Conservation (phyloP, 2,113 vertebrate genomes). For the Lophochroa leadbeateri region DNA sequence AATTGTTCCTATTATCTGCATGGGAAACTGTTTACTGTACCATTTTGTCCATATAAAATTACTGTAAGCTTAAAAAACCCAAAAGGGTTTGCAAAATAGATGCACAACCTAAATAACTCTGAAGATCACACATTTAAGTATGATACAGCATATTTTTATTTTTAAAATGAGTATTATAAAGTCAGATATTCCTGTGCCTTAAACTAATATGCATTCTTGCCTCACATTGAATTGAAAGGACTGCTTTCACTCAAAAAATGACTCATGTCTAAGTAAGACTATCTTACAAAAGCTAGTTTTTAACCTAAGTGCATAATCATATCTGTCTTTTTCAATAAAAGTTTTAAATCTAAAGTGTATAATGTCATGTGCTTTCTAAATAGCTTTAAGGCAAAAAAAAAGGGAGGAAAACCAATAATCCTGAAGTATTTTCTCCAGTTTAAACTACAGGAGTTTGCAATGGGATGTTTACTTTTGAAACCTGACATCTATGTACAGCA, state of each 20-base stretch:
- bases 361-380: background rate
- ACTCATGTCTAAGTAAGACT: background rate
- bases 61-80: background rate
- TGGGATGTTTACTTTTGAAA: background rate
- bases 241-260: background rate
- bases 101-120: background rate
- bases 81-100: background rate
- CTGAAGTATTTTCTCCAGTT: background rate
- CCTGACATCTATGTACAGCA: background rate
- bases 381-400: background rate
- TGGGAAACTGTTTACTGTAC: background rate
- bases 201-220: background rate
- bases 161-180: background rate
- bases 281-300: background rate
- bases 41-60: background rate
- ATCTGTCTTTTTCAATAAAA: background rate
- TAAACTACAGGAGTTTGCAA: background rate
- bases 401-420: background rate
- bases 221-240: background rate
- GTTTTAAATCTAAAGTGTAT: background rate
- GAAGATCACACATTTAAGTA: background rate
- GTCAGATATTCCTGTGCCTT: background rate
- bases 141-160: background rate
- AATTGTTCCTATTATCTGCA: background rate
- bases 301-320: background rate